A percentile compares a stretch with the other conserved stretches of the same genome.
These are phyloP conservation scores for Lagocephalus sceleratus DNA, from an alignment of 2,797 vertebrate genomes.

Conservation along the genomic window DNA sequence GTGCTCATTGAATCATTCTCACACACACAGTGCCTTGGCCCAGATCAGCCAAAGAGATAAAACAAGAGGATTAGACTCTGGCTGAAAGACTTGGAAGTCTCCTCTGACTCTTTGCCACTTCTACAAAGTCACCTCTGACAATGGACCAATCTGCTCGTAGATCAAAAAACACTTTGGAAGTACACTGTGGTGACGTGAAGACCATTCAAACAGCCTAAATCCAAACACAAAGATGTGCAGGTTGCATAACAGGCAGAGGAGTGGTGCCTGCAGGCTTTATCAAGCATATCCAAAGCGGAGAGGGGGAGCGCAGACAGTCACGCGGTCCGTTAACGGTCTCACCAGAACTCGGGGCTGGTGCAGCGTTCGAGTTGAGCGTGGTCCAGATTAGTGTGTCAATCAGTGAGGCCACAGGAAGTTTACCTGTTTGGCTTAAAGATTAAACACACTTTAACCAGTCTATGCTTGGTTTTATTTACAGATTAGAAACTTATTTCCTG, in stretches of 20 bases:
- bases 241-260: slow-evolving; percentile 2
- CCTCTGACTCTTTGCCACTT: slow-evolving; percentile 58
- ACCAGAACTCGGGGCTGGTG: slow-evolving; percentile 17
- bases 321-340: slow-evolving; percentile 2
- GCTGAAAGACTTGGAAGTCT: slow-evolving; percentile 57
- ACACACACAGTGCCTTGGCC: slow-evolving; percentile 62
- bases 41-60: slow-evolving; percentile 68
- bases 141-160: slow-evolving; percentile 32
- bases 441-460: background rate
- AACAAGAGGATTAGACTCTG: slow-evolving; percentile 63
- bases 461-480: no score
- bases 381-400: background rate
- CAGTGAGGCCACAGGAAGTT: background rate
- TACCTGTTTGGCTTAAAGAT: slow-evolving; percentile 13
- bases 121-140: slow-evolving; percentile 64
- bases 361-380: background rate
- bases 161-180: slow-evolving; percentile 21
- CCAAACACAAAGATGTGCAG: slow-evolving; percentile 2
- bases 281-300: background rate
- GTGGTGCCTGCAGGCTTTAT: background rate
- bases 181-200: slow-evolving; percentile 13
- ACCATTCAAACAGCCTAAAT: slow-evolving; percentile 7
- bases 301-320: background rate
- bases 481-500: no score
- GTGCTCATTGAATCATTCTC: slow-evolving; percentile 57